A percentile compares a stretch with the other conserved stretches of the same genome.
Evolutionary conservation across 2,797 vertebrate species (phyloP).

Genomic region (Tokudaia muenninki): DNA sequence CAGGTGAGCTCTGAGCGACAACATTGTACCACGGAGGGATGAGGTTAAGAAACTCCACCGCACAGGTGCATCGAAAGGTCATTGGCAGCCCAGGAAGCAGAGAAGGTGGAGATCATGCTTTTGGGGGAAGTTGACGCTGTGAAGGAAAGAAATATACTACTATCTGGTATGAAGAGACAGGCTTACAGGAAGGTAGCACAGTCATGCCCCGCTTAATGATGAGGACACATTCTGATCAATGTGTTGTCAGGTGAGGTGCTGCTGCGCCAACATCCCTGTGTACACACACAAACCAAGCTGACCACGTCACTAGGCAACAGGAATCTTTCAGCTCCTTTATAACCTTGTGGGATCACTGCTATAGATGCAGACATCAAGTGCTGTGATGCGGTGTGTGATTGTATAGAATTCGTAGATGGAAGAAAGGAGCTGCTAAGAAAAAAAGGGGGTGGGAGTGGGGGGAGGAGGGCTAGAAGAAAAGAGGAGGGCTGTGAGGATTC

Average conservation of each 20-base stretch:
- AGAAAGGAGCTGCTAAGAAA: background rate
- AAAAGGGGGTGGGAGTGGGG: background rate
- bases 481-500: background rate
- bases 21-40: background rate
- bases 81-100: background rate
- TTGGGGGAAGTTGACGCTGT: slow-evolving; percentile 30
- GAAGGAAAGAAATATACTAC: background rate
- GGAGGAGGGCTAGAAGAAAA: background rate
- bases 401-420: background rate
- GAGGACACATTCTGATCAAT: background rate
- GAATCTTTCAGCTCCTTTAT: background rate
- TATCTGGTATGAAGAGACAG: background rate
- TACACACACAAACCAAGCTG: background rate
- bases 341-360: background rate
- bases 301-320: slow-evolving; percentile 13
- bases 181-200: background rate
- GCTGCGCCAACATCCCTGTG: background rate
- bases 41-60: background rate
- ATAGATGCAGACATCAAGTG: background rate
- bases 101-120: background rate
- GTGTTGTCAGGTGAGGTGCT: background rate
- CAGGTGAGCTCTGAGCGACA: background rate
- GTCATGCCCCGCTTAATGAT: background rate
- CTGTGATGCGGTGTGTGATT: background rate
- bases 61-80: background rate